A percentile compares a stretch with the other conserved stretches of the same genome.
Conservation (phyloP, 1,140 invertebrate species). For the Araneus ventricosus region DNA sequence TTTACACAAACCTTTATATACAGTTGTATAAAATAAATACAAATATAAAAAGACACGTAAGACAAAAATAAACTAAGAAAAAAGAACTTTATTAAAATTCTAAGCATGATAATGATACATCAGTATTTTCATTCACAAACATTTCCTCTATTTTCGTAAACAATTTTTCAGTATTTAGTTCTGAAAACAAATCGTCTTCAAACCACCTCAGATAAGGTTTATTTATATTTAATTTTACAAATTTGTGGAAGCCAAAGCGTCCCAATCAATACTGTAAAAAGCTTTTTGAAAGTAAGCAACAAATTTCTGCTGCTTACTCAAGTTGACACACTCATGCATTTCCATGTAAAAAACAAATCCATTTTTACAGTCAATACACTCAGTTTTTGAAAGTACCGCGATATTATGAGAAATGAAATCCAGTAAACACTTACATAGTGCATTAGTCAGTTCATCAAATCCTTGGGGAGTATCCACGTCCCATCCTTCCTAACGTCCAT, state of each 20-base stretch:
- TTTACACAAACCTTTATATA: too few species aligned
- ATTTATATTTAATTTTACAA: neutral
- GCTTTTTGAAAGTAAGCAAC: neutral
- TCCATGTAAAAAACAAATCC: neutral
- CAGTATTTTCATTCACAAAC: too few species aligned
- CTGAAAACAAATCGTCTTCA: too few species aligned
- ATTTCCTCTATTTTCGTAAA: too few species aligned
- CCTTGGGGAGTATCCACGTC: neutral
- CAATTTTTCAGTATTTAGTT: too few species aligned
- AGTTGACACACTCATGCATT: too few species aligned
- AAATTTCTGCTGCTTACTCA: neutral
- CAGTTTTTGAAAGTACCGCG: neutral
- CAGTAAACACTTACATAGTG: neutral
- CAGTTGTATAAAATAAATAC: too few species aligned
- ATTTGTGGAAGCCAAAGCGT: neutral
- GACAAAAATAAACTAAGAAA: neutral
- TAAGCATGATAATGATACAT: too few species aligned
- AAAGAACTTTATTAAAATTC: too few species aligned
- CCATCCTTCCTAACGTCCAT: neutral
- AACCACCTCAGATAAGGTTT: too few species aligned
- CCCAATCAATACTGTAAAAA: neutral
- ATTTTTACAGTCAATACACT: neutral
- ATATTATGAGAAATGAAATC: slow-evolving; percentile 2
- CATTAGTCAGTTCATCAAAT: neutral
- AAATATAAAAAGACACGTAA: slow-evolving; percentile 49